Conservation (phyloP, 2,888 invertebrate genomes). For the Maniola hyperantus region DNA sequence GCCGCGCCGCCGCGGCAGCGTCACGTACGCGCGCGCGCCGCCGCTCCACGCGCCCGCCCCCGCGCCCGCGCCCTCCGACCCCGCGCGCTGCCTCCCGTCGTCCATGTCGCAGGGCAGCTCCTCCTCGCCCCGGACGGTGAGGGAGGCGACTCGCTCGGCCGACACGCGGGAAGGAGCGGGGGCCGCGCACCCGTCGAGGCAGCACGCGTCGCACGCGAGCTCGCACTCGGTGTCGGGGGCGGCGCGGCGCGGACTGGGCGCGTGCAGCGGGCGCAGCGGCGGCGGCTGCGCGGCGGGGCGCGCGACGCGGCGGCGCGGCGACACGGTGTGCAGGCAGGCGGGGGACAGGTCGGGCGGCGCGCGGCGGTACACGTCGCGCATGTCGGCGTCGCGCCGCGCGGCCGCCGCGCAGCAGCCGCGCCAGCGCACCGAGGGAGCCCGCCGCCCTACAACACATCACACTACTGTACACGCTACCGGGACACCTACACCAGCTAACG, state of each 20-base stretch:
- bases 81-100: conserved; percentile 21
- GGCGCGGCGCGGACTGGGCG: conserved; percentile 54
- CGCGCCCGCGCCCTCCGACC: conserved; percentile 46
- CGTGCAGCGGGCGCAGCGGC: conserved; percentile 46
- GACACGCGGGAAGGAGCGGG: conserved; percentile 51
- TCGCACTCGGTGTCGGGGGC: conserved; percentile 74
- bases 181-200: conserved; percentile 53
- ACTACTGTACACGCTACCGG: neutral
- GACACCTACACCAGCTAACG: neutral
- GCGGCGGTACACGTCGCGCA: conserved; percentile 84
- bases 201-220: conserved; percentile 78
- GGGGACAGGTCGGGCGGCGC: conserved; percentile 68
- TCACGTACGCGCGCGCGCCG: conserved; percentile 76
- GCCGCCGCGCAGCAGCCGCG: conserved; percentile 47
- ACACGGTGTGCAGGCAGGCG: conserved; percentile 74
- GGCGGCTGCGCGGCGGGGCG: conserved; percentile 55
- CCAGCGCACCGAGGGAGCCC: conserved; percentile 50
- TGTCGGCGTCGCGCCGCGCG: conserved; percentile 51
- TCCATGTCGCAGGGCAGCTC: conserved; percentile 77
- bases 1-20: conserved; percentile 71
- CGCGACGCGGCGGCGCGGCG: conserved; percentile 54
- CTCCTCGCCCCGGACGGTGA: conserved; percentile 73
- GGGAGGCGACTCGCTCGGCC: conserved; percentile 79
- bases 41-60: conserved; percentile 39
- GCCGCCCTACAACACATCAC: conserved; percentile 45